Percentiles rank a stretch among this genome's conserved stretches.
phyloP scores from a whole-genome alignment of 2,113 vertebrate species.

The Origma solitaria region DNA sequence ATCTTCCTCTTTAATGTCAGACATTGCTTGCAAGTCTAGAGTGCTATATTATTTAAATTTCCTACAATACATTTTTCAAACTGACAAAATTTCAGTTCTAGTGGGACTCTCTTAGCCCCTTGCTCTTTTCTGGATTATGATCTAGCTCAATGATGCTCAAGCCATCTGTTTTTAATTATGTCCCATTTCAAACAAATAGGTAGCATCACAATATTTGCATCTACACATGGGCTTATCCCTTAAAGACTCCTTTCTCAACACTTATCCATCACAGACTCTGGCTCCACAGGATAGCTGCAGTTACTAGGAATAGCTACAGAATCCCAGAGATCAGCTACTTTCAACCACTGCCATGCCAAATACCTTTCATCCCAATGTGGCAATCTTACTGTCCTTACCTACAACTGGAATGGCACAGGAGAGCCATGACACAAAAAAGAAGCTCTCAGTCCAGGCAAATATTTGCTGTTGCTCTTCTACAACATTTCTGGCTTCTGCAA shows the following conservation, averaged over 20 bases:
- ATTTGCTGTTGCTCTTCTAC: neutral
- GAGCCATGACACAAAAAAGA: neutral
- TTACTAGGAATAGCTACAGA: neutral
- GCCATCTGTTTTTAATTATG: neutral
- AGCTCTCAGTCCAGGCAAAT: neutral
- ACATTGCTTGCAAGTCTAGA: neutral
- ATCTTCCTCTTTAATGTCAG: neutral
- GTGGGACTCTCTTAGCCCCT: neutral
- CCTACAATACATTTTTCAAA: neutral
- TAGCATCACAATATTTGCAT: neutral
- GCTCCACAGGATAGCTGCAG: neutral
- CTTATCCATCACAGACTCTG: accelerated
- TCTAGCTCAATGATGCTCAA: neutral
- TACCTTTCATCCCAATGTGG: neutral
- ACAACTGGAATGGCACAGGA: neutral
- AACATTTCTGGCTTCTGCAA: neutral
- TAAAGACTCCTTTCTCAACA: neutral
- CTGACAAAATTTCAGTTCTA: neutral
- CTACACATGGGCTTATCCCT: neutral
- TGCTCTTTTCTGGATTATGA: neutral
- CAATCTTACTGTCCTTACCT: neutral
- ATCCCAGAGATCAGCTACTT: neutral
- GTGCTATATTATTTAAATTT: neutral
- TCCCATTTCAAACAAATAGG: neutral
- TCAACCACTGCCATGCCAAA: neutral